phyloP scores from a whole-genome alignment of 2,113 vertebrate species.

The Pandion haliaetus region DNA sequence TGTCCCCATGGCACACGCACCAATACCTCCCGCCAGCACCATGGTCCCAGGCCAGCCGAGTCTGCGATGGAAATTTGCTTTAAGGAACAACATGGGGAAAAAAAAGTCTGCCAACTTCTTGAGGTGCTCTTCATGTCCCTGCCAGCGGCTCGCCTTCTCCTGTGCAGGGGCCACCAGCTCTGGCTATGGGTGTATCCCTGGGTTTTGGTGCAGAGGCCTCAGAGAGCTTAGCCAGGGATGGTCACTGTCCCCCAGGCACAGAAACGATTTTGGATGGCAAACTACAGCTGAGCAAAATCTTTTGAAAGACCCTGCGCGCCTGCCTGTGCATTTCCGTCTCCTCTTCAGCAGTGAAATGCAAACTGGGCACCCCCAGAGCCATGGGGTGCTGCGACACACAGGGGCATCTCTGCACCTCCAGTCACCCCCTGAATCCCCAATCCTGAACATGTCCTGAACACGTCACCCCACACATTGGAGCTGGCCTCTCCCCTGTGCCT shows the following conservation, averaged over 20 bases:
- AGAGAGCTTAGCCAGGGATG: background rate
- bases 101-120: background rate
- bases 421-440: background rate
- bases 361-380: background rate
- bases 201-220: background rate
- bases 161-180: background rate
- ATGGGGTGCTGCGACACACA: background rate
- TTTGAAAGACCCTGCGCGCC: background rate
- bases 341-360: background rate
- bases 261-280: background rate
- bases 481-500: background rate
- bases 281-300: background rate
- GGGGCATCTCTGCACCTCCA: background rate
- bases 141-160: background rate
- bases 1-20: background rate
- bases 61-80: background rate
- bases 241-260: background rate
- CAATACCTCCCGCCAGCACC: accelerated
- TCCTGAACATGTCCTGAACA: accelerated
- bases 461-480: background rate
- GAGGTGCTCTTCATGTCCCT: background rate
- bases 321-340: background rate
- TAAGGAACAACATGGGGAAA: background rate
- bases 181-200: accelerated
- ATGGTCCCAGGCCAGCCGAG: accelerated